Evolutionary conservation across 2,797 vertebrate genomes (phyloP), one percentile per base, ranked within the genome.

Genomic region (Pseudomugil gertrudae): DNA sequence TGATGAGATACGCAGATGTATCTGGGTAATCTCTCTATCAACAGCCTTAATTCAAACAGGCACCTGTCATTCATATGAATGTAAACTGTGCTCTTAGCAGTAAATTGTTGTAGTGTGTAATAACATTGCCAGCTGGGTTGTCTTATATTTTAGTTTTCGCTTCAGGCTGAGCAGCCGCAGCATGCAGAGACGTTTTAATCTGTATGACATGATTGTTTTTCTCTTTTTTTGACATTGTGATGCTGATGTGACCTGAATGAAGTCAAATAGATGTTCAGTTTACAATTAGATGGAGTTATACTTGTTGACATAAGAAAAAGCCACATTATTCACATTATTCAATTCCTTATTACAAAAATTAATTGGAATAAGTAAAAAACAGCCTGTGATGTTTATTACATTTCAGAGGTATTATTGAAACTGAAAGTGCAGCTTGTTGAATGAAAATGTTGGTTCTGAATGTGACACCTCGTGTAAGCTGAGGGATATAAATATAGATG

Each of bases 81-180:
- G 7, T 26, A 13, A 69, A n/a, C 15, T n/a, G 21, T 61, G 61
- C 38, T 19, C 48, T 32, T 56, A 17, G 52, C 33, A 72, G 35
- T 48, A 27, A 27, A 57, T 47, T 56, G 48, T 7, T 21, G 3
- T 26, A 0, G 43, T 43, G 56, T 53, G 54, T 30, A 53, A 45
- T 55, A 59, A 36, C 26, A 54, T 58, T 38, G 24, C 51, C 57
- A 23, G 66, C 54, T 48, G 60, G 56, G 26, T 74, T 75, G 48
- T 59, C 10, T 76, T 55, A 51, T 33, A 43, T 72, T 61, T 76
- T 21, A 51, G 15, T 72, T 77, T 72, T 55, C 63, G 63, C 67
- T 69, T 66, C 21, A 40, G 43, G 45, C 53, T 62, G 64, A 58
- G 21, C 45, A 70, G 57, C 56, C 68, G 57, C 59, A 76, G 43